A percentile compares a stretch with the other conserved stretches of the same genome.
Conservation (phyloP, 2,113 vertebrate species). For the Axis porcinus region DNA sequence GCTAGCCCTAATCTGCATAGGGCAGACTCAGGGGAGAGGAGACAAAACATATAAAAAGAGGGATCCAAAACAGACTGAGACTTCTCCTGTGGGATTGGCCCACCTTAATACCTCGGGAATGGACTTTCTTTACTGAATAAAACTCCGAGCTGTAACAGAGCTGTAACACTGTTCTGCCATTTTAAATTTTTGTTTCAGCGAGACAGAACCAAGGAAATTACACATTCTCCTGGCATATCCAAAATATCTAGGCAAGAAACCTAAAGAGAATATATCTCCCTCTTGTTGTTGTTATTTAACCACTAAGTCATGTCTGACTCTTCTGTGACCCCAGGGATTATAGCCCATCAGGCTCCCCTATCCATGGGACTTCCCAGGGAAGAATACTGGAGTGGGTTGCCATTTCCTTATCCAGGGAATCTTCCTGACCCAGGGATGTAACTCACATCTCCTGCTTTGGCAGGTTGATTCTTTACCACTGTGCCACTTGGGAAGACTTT, state of each 20-base stretch:
- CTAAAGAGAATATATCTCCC: not conserved
- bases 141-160: not conserved
- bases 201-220: not conserved
- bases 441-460: not conserved
- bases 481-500: not conserved
- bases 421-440: not conserved
- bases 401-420: not conserved
- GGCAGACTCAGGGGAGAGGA: not conserved
- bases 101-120: not conserved
- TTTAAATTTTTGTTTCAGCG: not conserved
- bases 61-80: not conserved
- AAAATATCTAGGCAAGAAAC: not conserved
- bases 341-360: not conserved
- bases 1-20: not conserved
- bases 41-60: not conserved
- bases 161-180: not conserved
- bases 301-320: not conserved
- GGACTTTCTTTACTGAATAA: not conserved
- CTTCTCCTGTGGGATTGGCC: not conserved
- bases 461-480: not conserved
- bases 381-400: not conserved
- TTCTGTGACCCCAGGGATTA: not conserved
- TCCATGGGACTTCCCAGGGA: not conserved
- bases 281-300: not conserved
- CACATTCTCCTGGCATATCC: not conserved